Evolutionary conservation across 2,888 invertebrate genomes (phyloP).

Genomic region (Caenorhabditis auriculariae): DNA sequence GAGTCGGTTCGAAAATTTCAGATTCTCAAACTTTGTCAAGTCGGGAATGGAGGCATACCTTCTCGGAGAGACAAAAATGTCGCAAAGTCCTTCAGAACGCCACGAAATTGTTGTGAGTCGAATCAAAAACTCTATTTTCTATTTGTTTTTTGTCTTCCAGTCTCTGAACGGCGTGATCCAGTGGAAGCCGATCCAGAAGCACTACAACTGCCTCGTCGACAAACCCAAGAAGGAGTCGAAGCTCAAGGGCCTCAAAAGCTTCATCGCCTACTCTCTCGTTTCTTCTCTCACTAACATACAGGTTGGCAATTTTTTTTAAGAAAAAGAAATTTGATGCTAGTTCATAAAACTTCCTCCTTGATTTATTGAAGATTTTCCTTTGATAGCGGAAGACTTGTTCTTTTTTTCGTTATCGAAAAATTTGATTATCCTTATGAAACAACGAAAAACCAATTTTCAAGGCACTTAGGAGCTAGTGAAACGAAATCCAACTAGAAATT

Average conservation of each 20-base stretch:
- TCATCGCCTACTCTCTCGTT: conserved; percentile 91
- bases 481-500: no score
- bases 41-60: conserved; percentile 87
- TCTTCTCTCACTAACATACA: conserved; percentile 74
- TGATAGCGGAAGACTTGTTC: no score
- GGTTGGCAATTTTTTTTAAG: no score
- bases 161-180: conserved; percentile 68
- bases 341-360: no score
- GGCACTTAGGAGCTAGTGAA: no score
- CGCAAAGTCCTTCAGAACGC: conserved; percentile 38
- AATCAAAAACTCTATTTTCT: background rate
- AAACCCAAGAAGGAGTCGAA: conserved; percentile 97
- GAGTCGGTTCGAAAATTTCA: conserved; percentile 20
- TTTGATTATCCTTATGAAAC: no score
- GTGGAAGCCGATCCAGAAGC: conserved; percentile 77
- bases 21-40: conserved; percentile 85
- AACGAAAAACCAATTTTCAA: no score
- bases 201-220: conserved; percentile 83
- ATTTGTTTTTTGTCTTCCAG: conserved; percentile 48
- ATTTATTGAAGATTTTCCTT: no score
- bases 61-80: conserved; percentile 74
- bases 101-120: conserved; percentile 50
- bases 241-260: conserved; percentile 91
- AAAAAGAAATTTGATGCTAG: no score
- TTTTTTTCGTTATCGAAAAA: no score